Base-by-base conservation (phyloP, 2,888 invertebrate species). In the Ligdia adustata region DNA sequence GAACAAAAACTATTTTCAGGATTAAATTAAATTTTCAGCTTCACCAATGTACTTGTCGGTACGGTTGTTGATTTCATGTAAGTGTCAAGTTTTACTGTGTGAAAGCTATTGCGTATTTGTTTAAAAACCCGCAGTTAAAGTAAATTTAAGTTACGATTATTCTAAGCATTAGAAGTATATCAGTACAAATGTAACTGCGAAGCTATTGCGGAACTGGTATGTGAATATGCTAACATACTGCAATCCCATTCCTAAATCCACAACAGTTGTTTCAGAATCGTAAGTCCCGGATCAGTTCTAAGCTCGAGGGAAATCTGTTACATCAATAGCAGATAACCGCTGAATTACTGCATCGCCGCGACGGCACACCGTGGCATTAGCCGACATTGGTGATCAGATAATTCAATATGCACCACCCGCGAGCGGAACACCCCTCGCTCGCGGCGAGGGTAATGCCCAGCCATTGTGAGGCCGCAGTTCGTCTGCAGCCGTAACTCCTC, bases 401-500 rank as follows among this genome's bases (percentile, higher is more conserved):
- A 79, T 79, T 80, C 74, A 78, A 74, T 73, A 71, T 66, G 60
- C 60, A 66, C 82, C 82, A 77, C 79, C 81, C 79, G 79, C 76
- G 73, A 79, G 22, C 13, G 35, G 16, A 9, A 9, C 48, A 9
- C 33, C 48, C 37, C 26, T 12, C 35, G 47, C 47, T 15, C 31
- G 35, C 35, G 47, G 47, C 42, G 14, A 3, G 18, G 15, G 6
- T 15, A 12, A 9, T 22, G 62, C 72, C 73, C 61, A 68, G 81
- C 81, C 79, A 32, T 39, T 40, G 48, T 52, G 41, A 39, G 22
- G 72, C n/a, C n/a, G n/a, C n/a, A n/a, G 62, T 74, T 70, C 85
- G 83, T 79, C 82, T 72, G 72, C 73, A 29, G 75, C 80, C 82
- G 82, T 82, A 81, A 75, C 71, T 82, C 79, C 79, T 69, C 70